Conservation (phyloP, 2,888 invertebrate species). For the Plebejus anna region DNA sequence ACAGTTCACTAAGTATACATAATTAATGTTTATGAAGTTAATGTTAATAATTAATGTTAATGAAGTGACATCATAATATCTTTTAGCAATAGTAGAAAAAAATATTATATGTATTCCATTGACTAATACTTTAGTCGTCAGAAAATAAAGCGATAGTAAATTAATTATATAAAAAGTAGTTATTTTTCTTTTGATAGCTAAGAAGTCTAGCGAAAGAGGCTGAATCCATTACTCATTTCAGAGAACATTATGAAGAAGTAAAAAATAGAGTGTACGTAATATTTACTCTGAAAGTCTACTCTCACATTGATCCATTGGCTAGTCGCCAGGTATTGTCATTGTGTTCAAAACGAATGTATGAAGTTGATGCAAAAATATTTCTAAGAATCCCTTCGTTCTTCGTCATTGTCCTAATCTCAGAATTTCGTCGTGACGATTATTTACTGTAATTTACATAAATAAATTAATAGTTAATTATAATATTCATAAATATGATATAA, state of each 20-base stretch:
- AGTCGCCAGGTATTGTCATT: not conserved
- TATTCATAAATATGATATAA: not conserved
- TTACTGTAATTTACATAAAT: not conserved
- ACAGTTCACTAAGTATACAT: no score
- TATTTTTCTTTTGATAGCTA: not conserved
- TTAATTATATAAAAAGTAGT: no score
- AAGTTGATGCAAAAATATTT: conserved; percentile 9
- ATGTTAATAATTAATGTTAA: no score
- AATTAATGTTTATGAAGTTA: no score
- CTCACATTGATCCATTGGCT: not conserved
- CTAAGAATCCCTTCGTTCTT: not conserved
- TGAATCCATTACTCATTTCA: not conserved
- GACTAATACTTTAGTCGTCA: no score
- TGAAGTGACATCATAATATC: no score
- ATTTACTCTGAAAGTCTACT: not conserved
- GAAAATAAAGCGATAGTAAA: no score
- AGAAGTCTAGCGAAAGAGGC: not conserved
- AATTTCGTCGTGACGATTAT: not conserved
- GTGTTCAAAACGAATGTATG: not conserved
- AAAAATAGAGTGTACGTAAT: conserved; percentile 11
- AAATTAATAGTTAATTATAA: not conserved
- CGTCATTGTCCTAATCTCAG: not conserved
- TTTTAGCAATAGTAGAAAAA: no score
- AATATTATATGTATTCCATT: no score
- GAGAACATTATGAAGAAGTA: not conserved